These are phyloP conservation scores for Loris lydekkerianus DNA, from an alignment of 2,797 vertebrate species.

Conservation along the genomic window DNA sequence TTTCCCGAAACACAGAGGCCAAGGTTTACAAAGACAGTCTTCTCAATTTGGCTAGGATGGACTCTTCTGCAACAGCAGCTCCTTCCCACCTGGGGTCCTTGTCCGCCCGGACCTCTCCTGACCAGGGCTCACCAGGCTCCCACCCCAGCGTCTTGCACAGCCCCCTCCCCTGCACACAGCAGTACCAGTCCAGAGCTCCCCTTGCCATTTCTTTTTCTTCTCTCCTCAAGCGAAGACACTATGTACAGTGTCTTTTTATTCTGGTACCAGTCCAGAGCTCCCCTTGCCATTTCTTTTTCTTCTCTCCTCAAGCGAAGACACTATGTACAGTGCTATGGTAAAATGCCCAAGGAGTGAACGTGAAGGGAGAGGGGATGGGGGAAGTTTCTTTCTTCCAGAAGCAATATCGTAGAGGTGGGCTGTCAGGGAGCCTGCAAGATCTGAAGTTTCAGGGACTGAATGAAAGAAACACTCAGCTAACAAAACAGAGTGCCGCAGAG, in stretches of 20 bases:
- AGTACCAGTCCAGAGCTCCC: background rate
- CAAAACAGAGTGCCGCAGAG: slow-evolving; percentile 90
- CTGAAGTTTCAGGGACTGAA: slow-evolving; percentile 89
- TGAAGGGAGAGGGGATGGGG: background rate
- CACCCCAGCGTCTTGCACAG: background rate
- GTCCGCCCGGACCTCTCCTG: background rate
- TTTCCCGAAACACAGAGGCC: background rate
- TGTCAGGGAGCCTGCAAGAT: slow-evolving; percentile 88
- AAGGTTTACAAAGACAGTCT: background rate
- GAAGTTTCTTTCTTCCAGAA: slow-evolving; percentile 83
- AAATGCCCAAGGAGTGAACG: slow-evolving; percentile 32
- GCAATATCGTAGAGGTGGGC: slow-evolving; percentile 85
- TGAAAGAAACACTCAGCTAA: slow-evolving; percentile 92
- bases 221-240: slow-evolving; percentile 14
- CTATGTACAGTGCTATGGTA: background rate
- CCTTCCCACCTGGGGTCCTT: slow-evolving; percentile 5
- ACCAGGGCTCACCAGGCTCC: background rate
- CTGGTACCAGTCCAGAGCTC: background rate
- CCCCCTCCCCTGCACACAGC: background rate
- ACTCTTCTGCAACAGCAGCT: background rate
- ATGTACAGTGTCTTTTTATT: too few species aligned
- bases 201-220: slow-evolving; percentile 57
- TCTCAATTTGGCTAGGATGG: background rate
- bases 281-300: slow-evolving; percentile 49
- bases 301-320: slow-evolving; percentile 34